Base-by-base conservation (phyloP, 37 sponge, comb jelly and placozoan genomes). In the Hormiphora californensis region DNA sequence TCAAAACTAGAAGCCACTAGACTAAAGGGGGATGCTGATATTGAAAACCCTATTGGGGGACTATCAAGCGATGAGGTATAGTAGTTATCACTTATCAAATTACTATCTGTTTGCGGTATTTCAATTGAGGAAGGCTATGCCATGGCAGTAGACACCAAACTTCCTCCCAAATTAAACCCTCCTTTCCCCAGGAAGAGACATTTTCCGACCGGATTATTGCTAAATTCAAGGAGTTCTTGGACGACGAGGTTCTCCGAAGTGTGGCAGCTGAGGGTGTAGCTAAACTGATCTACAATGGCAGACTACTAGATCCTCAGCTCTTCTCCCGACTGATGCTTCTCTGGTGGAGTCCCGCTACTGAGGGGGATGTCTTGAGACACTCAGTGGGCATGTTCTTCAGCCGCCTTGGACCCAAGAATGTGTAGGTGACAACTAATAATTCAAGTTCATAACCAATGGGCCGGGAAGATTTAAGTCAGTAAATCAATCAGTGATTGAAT, bases 211-310 rank as follows among this genome's bases (percentile, higher is more conserved):
- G 32, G 41, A 73, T 73, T 30, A 73, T 73, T 27, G 81, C 43
- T 1, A 73, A 36, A 33, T 73, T 73, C 81, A 73, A 73, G 22
- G 81, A 73, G 36, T 73, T 73, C 81, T 46, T 73, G 9, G 81
- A 73, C 81, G 81, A 73, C 81, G 81, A 73, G 44, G 81, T 73
- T 22, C 23, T 73, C n/a, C 81, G 44, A 46, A 73, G 81, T 73
- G 81, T 73, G 19, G 81, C 81, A 8, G 81, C 81, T 25, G 81
- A 73, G 44, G 81, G 81, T 32, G 43, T 73, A 2, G 81, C 81
- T n/a, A 73, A 73, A 40, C 44, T 73, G 39, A 73, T 73, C 46
- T 73, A 73, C 44, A 73, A 73, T 28, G 39, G 81, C 17, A 27
- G 81, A 32, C 81, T 73, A 46, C 46, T 73, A 0, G 81, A 73